Percentiles rank a stretch among this genome's conserved stretches.
Conservation (phyloP, 2,113 vertebrate species). For the Noturus placidus region DNA sequence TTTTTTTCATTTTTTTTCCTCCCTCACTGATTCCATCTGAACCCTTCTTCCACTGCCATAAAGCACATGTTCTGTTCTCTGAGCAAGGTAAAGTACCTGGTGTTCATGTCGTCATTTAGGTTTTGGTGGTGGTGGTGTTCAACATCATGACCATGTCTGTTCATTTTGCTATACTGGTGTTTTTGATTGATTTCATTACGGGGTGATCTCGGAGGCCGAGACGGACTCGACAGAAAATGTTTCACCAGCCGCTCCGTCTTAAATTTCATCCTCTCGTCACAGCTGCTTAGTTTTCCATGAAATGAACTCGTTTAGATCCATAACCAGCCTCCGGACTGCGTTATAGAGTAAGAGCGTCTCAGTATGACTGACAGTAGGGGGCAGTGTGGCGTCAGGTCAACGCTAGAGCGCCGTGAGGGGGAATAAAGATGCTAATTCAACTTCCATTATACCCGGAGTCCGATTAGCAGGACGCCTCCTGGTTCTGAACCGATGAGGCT, state of each 20-base stretch:
- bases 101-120: neutral
- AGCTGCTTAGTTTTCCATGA: neutral
- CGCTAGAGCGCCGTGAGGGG: neutral
- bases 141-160: neutral
- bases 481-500: neutral
- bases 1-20: neutral
- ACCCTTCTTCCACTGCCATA: neutral
- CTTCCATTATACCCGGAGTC: neutral
- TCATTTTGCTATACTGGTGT: neutral
- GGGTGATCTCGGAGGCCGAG: neutral
- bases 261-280: neutral
- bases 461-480: neutral
- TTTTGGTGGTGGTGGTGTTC: neutral
- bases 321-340: neutral
- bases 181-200: too few relatives aligned
- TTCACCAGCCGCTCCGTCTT: neutral
- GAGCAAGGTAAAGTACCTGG: slow-evolving; percentile 37
- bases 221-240: neutral
- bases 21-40: neutral
- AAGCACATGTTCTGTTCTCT: slow-evolving; percentile 5
- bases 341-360: neutral
- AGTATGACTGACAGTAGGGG: slow-evolving; percentile 2
- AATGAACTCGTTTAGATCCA: neutral
- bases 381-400: slow-evolving; percentile 17
- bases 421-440: neutral